Base-by-base conservation (phyloP, 2,888 invertebrate genomes). In the Melinaea menophilus region DNA sequence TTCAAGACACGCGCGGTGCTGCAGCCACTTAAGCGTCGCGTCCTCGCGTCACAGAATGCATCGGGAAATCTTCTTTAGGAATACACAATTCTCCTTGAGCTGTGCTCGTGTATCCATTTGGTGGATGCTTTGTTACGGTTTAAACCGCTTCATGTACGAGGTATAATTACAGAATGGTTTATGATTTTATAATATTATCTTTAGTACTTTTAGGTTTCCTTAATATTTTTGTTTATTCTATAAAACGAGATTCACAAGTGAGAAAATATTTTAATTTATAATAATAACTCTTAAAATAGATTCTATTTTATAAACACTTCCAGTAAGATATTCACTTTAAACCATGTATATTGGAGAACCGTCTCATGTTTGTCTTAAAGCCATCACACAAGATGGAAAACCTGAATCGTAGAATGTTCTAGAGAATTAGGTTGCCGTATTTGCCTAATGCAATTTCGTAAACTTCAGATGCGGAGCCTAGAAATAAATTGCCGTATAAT, bases 51-150 rank as follows among this genome's bases (percentile, higher is more conserved):
- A 22, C 22, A 22, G 22, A 22, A 22, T 22, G 22, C 22, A 22
- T 22, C 22, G 22, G 76, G 79, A 80, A 79, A 81, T 82, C 76
- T 77, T 73, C 64, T 68, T 62, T 65, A 69, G 67, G 41, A 70
- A 65, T 65, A 66, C 67, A 68, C 61, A 56, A 68, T 56, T 70
- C 71, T 73, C 74, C 70, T 72, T 75, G 73, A 74, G 72, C 73
- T 75, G 76, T 85, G 82, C 85, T 84, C 86, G 84, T 83, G 77
- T 79, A 82, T 79, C 81, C 84, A 84, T 85, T 85, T 84, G 46
- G 48, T 58, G 47, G 62, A 63, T 68, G 55, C 58, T 61, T 68
- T 65, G 63, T 61, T 62, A 68, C 61, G 55, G 47, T 58, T 58
- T 41, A 9, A 41, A 7, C 9, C 41, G 41, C 41, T 41, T 41